These are phyloP conservation scores for Sebastes oblongus DNA, from an alignment of 2,797 vertebrate genomes.

Conservation along the genomic window DNA sequence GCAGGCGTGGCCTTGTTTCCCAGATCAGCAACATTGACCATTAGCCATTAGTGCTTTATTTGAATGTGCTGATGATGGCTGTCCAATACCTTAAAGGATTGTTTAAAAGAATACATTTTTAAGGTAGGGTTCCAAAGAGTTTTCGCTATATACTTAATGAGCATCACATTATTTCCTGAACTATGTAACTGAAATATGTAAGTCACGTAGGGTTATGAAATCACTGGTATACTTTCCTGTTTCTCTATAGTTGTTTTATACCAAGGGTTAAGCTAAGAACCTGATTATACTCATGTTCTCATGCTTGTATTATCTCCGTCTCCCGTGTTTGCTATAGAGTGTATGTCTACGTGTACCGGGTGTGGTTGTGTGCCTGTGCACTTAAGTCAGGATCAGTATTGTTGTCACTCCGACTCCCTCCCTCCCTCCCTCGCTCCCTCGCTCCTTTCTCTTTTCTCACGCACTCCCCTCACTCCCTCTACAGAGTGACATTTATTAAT, in stretches of 20 bases:
- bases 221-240: background rate
- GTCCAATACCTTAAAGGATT: background rate
- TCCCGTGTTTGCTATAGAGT: slow-evolving; percentile 17
- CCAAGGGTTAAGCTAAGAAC: background rate
- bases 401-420: slow-evolving; percentile 44
- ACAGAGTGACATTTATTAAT: slow-evolving; percentile 83
- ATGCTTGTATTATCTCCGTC: slow-evolving; percentile 15
- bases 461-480: slow-evolving; percentile 58
- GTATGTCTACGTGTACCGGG: slow-evolving; percentile 3
- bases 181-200: too few species aligned
- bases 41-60: background rate
- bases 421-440: background rate
- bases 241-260: background rate
- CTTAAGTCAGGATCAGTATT: slow-evolving; percentile 46
- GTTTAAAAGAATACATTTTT: background rate
- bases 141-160: background rate
- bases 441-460: slow-evolving; percentile 43
- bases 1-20: background rate
- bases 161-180: background rate
- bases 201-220: background rate
- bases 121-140: background rate
- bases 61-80: background rate
- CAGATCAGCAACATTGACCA: background rate
- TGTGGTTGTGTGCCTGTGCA: slow-evolving; percentile 34
- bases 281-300: background rate